These are phyloP conservation scores for Drosophila hamatofila DNA, from an alignment of 2,888 invertebrate genomes.

Conservation along the genomic window DNA sequence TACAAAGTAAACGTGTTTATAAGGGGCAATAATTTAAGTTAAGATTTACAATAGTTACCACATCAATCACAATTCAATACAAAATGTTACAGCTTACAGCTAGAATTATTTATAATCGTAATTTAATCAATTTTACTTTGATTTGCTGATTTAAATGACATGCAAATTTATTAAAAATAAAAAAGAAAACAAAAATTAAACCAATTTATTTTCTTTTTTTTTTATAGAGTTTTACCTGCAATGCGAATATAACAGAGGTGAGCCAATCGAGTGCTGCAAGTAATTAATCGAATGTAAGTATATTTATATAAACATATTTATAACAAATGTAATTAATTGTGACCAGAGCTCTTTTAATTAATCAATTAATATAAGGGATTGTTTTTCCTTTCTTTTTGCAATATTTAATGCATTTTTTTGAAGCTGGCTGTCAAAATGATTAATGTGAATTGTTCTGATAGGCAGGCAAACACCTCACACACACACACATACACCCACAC, in stretches of 20 bases:
- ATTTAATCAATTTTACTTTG: constrained; percentile 9
- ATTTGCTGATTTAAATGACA: constrained; percentile 13
- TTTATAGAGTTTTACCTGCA: constrained; percentile 18
- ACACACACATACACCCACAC: neutral
- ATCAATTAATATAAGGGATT: constrained; percentile 2
- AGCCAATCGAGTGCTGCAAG: constrained; percentile 25
- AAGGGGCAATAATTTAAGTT: constrained; percentile 14
- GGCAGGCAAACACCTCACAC: constrained; percentile 17
- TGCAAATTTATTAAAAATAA: constrained; percentile 32
- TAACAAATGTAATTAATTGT: constrained; percentile 15
- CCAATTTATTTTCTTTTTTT: neutral
- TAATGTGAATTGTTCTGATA: constrained; percentile 37
- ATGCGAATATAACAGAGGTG: neutral
- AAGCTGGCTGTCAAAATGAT: constrained; percentile 34
- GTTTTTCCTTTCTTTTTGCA: neutral
- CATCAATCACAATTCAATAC: constrained; percentile 26
- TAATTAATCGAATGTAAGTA: constrained; percentile 3
- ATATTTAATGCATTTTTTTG: constrained; percentile 25
- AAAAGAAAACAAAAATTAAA: neutral
- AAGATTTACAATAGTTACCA: constrained; percentile 29
- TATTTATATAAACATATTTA: neutral
- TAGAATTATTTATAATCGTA: neutral
- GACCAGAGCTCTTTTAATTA: constrained; percentile 17
- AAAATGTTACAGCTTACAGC: constrained; percentile 8
- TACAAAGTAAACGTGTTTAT: constrained; percentile 1